Conservation (phyloP, 2,113 vertebrate species). For the Lophotis ruficrista region DNA sequence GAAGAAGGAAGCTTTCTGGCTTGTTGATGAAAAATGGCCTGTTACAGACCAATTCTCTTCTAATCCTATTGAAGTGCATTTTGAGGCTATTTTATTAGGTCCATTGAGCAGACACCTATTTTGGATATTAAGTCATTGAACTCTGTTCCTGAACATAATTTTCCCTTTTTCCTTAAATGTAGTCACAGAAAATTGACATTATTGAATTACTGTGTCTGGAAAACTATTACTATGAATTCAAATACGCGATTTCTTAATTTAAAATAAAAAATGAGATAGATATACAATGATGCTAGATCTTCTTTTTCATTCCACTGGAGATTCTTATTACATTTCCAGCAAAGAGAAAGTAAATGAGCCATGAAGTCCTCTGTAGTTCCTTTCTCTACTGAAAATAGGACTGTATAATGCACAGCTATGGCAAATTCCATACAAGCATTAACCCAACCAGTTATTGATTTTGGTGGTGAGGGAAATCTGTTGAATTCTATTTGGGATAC, state of each 20-base stretch:
- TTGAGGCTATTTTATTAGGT: slow-evolving; percentile 12
- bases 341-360: slow-evolving; percentile 47
- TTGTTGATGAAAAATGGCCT: not conserved
- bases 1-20: not conserved
- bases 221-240: slow-evolving; percentile 35
- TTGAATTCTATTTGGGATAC: not conserved
- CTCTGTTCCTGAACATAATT: not conserved
- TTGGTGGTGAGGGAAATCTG: not conserved
- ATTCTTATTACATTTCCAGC: slow-evolving; percentile 41
- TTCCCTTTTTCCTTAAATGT: not conserved
- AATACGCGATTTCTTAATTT: slow-evolving; percentile 17
- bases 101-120: not conserved
- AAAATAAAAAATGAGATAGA: slow-evolving; percentile 40
- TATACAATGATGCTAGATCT: slow-evolving; percentile 7
- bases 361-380: slow-evolving; percentile 8
- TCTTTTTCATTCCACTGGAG: slow-evolving; percentile 22
- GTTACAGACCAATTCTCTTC: not conserved
- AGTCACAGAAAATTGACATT: slow-evolving; percentile 23
- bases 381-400: slow-evolving; percentile 42
- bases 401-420: slow-evolving; percentile 28
- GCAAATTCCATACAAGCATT: slow-evolving; percentile 6
- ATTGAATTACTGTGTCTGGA: slow-evolving; percentile 23
- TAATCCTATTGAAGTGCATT: not conserved
- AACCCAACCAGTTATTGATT: slow-evolving; percentile 33
- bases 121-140: slow-evolving; percentile 25